These are phyloP conservation scores for Sinosuthora webbiana DNA, from an alignment of 2,113 vertebrate species.

Conservation along the genomic window DNA sequence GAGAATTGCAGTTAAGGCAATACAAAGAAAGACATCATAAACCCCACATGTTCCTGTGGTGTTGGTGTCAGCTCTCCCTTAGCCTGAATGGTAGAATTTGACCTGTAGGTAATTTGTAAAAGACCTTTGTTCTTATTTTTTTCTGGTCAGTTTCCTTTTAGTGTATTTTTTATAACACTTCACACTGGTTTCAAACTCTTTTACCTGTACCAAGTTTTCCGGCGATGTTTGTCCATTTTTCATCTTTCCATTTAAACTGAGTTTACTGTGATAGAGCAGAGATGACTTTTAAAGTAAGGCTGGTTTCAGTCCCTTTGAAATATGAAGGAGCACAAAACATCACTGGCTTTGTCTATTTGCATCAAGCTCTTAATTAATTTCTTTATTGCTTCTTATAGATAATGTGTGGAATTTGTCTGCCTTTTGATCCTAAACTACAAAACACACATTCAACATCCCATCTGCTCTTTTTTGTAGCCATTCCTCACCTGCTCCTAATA, in stretches of 20 bases:
- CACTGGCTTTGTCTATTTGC: neutral
- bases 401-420: neutral
- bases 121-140: neutral
- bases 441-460: neutral
- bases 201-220: neutral
- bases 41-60: neutral
- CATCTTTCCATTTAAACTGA: neutral
- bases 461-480: neutral
- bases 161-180: neutral
- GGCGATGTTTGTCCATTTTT: neutral
- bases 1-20: neutral
- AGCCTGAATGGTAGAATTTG: neutral
- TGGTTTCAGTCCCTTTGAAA: neutral
- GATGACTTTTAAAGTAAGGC: neutral
- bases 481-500: neutral
- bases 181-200: neutral
- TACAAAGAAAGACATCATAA: neutral
- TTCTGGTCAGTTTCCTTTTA: neutral
- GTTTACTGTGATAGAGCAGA: neutral
- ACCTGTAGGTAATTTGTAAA: neutral
- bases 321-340: neutral
- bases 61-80: neutral
- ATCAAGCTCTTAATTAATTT: neutral
- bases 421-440: neutral
- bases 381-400: neutral